A percentile compares a stretch with the other conserved stretches of the same genome.
phyloP scores from a whole-genome alignment of 2,797 vertebrate genomes.

The Sebastes taczanowskii region DNA sequence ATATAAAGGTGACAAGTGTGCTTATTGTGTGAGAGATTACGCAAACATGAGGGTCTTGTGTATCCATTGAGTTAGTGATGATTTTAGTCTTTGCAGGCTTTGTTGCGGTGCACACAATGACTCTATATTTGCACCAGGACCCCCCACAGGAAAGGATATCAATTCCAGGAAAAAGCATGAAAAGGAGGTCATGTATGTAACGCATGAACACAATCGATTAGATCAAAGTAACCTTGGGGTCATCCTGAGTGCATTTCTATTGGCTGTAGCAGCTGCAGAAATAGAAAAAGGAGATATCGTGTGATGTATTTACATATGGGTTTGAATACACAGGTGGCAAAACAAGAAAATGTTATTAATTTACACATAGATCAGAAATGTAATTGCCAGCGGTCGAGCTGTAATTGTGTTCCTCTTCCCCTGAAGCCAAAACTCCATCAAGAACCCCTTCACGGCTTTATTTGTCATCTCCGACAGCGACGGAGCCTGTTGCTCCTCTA shows the following conservation, averaged over 20 bases:
- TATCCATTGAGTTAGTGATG: slow-evolving; percentile 19
- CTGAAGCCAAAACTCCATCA: slow-evolving; percentile 23
- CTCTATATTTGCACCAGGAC: slow-evolving; percentile 43
- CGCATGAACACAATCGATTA: slow-evolving; percentile 56
- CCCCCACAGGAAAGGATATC: slow-evolving; percentile 60
- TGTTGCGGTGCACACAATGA: slow-evolving; percentile 39
- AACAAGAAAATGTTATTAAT: slow-evolving; percentile 2
- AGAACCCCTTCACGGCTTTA: slow-evolving; percentile 9
- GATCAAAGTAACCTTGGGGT: slow-evolving; percentile 41
- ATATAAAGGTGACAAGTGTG: slow-evolving; percentile 15
- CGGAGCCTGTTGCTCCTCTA: background rate
- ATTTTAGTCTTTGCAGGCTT: slow-evolving; percentile 32
- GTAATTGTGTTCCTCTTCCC: background rate
- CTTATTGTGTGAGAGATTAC: slow-evolving; percentile 26
- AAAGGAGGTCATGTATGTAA: slow-evolving; percentile 53
- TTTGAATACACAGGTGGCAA: slow-evolving; percentile 15
- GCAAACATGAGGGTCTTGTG: slow-evolving; percentile 22
- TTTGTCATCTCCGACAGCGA: slow-evolving; percentile 8
- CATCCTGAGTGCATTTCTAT: slow-evolving; percentile 17
- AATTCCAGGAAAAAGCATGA: slow-evolving; percentile 72
- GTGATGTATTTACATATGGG: background rate
- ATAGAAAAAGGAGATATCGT: background rate
- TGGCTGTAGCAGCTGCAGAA: background rate
- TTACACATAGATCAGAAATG: slow-evolving; percentile 18
- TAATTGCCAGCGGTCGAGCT: background rate